Base-by-base conservation (phyloP, 2,797 vertebrate species). In the Anolis apletophallus region DNA sequence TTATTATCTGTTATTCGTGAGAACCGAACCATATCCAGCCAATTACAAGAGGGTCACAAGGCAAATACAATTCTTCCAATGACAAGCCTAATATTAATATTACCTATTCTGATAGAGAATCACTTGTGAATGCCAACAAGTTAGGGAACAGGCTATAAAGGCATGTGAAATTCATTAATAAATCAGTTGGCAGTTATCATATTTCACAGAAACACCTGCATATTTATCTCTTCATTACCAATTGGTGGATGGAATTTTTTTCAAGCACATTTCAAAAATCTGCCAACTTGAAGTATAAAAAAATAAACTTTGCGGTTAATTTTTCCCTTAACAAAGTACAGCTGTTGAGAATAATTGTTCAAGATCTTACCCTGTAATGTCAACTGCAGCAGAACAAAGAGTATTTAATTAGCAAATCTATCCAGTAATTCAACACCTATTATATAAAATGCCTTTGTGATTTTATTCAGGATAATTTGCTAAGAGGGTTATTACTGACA, bases 391-490 rank as follows among this genome's bases (percentile, higher is more conserved):
- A 97, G 97, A 97, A 98, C 96, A 98, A 98, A 97, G 97, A 98
- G 97, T 97, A 97, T 97, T 98, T 97, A 97, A 98, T 97, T 97
- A 97, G 97, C 97, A 97, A 97, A 98, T 97, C 97, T 98, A 97
- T 97, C 97, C 96, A 97, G 97, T 97, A 97, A 98, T 97, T 97
- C 97, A 97, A 97, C 97, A 97, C 97, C 97, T 97, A 97, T 97
- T 97, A 97, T 97, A 97, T 96, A 97, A 98, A 98, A 98, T 96
- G 97, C 97, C 97, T 98, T 98, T 97, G 97, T 98, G 98, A 99
- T 98, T 98, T 98, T 97, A 97, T 98, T 98, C 98, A 97, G 97
- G 97, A 98, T 99, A 99, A 99, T 99, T 99, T 98, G 98, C 97
- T 98, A 98, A 99, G 98, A 98, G 98, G 98, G 97, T 98, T 98